Evolutionary conservation across 2,797 vertebrate species (phyloP).

Genomic region (Pseudocheirus occidentalis): DNA sequence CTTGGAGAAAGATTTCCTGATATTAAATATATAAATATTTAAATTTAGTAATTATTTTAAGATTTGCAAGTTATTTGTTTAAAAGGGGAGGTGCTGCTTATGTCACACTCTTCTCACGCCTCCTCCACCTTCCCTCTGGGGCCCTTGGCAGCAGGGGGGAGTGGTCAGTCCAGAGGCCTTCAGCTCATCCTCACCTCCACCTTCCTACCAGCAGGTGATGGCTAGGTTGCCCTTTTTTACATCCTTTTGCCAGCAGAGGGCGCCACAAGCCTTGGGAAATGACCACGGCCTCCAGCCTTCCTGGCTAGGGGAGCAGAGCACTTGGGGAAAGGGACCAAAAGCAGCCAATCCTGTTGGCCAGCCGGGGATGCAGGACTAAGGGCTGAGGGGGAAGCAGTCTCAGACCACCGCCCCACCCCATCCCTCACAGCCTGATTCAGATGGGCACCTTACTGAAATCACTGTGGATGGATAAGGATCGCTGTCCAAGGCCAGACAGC

Average conservation of each 20-base stretch:
- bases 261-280: slow-evolving; percentile 31
- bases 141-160: too few relatives aligned
- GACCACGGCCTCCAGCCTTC: neutral
- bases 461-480: neutral
- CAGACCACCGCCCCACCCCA: neutral
- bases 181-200: too few relatives aligned
- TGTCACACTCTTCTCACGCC: neutral
- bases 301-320: neutral
- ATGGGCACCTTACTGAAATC: neutral
- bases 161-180: neutral
- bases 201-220: neutral
- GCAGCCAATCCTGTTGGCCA: rapidly evolving
- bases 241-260: slow-evolving; percentile 61
- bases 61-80: neutral
- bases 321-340: too few relatives aligned
- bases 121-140: too few relatives aligned
- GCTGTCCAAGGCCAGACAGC: neutral
- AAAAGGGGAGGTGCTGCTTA: neutral
- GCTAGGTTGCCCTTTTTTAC: neutral
- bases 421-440: neutral
- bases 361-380: neutral
- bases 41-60: neutral
- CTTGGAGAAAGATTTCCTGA: neutral
- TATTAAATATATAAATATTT: neutral
- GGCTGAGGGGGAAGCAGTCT: neutral